Conservation (phyloP, 2,888 invertebrate genomes). For the Plagiodera versicolora region DNA sequence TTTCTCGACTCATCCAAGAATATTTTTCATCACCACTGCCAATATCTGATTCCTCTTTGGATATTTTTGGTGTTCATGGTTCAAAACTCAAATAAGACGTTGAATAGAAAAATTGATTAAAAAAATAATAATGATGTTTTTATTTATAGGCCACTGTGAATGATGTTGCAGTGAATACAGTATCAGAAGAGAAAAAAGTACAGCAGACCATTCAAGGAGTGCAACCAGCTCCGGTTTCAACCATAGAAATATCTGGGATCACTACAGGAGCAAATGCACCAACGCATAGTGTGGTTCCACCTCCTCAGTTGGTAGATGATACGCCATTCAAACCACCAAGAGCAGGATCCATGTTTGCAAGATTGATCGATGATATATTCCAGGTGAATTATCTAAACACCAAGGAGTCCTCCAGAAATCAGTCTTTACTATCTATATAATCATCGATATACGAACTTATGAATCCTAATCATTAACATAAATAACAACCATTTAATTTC, state of each 20-base stretch:
- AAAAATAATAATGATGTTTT: no score
- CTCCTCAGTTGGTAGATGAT: slow-evolving; percentile 29
- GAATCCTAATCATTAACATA: no score
- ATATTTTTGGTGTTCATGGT: no score
- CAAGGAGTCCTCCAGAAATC: no score
- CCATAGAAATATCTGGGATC: slow-evolving; percentile 44
- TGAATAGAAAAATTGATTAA: neutral
- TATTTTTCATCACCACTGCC: no score
- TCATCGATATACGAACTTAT: no score
- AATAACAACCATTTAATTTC: no score
- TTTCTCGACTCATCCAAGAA: no score
- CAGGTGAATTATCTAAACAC: slow-evolving; percentile 40
- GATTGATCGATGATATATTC: slow-evolving; percentile 52
- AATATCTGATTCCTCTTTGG: no score
- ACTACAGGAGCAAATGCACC: slow-evolving; percentile 41
- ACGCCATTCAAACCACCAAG: slow-evolving; percentile 44
- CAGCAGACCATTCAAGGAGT: slow-evolving; percentile 10
- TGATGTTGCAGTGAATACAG: slow-evolving; percentile 44
- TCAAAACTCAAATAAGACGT: no score
- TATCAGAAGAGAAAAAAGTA: slow-evolving; percentile 40
- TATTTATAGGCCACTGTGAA: slow-evolving; percentile 42
- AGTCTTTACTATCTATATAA: no score
- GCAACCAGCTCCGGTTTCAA: slow-evolving; percentile 28
- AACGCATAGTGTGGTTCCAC: slow-evolving; percentile 1
- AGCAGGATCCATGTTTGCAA: slow-evolving; percentile 47